These are phyloP conservation scores for Calephelis perditalis DNA, from an alignment of 2,888 invertebrate species.

Conservation along the genomic window DNA sequence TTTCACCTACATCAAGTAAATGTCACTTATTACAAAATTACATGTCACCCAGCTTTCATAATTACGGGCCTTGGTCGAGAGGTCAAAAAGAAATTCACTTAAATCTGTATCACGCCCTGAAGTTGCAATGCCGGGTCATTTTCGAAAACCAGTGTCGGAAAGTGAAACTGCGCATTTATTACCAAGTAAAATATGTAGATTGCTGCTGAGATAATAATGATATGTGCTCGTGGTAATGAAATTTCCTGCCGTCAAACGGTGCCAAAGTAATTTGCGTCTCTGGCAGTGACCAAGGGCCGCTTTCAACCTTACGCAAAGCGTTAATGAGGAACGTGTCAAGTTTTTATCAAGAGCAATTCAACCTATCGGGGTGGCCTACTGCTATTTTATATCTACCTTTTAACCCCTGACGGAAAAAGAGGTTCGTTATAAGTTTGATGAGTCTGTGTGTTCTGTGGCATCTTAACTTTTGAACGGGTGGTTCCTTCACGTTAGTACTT, in stretches of 20 bases:
- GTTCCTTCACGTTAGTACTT: too few species aligned
- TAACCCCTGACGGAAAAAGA: too few species aligned
- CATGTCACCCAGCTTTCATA: conserved; percentile 55
- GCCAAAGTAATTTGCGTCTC: conserved; percentile 78
- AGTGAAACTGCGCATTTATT: conserved; percentile 77
- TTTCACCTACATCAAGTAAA: conserved; percentile 41
- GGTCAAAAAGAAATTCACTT: conserved; percentile 78
- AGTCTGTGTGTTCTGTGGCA: too few species aligned
- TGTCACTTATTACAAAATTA: conserved; percentile 67
- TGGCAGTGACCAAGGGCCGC: conserved; percentile 71
- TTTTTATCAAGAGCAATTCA: conserved; percentile 37
- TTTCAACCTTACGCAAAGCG: conserved; percentile 75
- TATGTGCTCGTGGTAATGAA: conserved; percentile 79
- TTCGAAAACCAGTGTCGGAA: conserved; percentile 76
- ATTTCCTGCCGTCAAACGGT: conserved; percentile 78
- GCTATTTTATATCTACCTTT: neutral
- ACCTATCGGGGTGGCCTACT: conserved; percentile 1
- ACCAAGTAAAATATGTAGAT: conserved; percentile 77
- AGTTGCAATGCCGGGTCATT: conserved; percentile 57
- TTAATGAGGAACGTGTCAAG: conserved; percentile 64
- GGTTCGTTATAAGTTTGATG: too few species aligned
- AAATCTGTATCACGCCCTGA: conserved; percentile 74
- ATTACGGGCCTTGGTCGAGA: conserved; percentile 72
- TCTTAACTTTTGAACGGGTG: too few species aligned
- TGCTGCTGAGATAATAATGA: conserved; percentile 76